Evolutionary conservation across 2,888 invertebrate genomes (phyloP), one percentile per base, ranked within the genome.

Genomic region (Zele albiditarsus): DNA sequence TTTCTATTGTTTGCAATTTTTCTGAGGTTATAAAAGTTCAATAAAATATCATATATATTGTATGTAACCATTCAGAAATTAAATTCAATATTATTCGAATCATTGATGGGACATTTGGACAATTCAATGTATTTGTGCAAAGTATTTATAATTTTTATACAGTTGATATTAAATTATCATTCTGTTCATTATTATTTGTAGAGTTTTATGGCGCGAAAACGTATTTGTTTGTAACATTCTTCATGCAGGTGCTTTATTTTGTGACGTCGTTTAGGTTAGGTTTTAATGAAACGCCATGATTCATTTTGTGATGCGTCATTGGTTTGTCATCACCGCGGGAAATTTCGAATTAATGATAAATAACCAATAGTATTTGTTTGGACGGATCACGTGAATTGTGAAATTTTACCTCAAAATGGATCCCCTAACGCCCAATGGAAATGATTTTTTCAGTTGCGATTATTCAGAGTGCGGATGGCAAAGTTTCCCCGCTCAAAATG

Each of bases 401-500:
- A 12, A 38, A 2, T 38, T 8, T 6, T 12, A 8, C 2, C 2
- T 12, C 12, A 38, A 12, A 12, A 38, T 8, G 10, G 12, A 38
- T 38, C 12, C 8, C 12, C 12, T n/a, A 3, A n/a, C 14, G 46
- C n/a, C 16, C 46, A 46, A 46, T 46, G 5, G 46, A 46, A 46
- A 46, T 46, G n/a, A 5, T 42, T 46, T 5, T n/a, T 46, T n/a
- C 46, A 46, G 38, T 46, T 46, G 46, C 46, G 14, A n/a, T n/a
- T 46, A 16, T 46, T 46, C n/a, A 46, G n/a, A 16, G 10, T 63
- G 63, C 42, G 20, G 25, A 25, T 33, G 20, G 46, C 46, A 8
- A 2, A 42, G 58, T 70, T 58, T 68, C 49, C 57, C 66, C 65
- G 75, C 77, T 74, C 71, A 76, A 73, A 76, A 78, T 75, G 71